These are phyloP conservation scores for Calephelis nemesis DNA, from an alignment of 1,140 invertebrate genomes.

Conservation along the genomic window DNA sequence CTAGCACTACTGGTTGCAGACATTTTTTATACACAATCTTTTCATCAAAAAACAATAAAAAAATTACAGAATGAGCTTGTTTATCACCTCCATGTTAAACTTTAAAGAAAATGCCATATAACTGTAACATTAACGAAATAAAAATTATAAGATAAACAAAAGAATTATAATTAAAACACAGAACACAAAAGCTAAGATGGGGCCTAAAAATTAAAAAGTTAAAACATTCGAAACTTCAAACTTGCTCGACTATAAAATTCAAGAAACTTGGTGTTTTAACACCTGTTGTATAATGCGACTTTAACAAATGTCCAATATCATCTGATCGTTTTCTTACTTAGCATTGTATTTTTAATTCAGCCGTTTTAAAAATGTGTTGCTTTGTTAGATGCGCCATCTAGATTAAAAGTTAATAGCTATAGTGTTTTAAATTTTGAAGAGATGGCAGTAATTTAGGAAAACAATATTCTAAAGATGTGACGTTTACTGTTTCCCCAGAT, in stretches of 20 bases:
- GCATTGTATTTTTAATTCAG: conserved; percentile 18
- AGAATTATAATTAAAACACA: neutral
- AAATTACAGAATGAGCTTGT: neutral
- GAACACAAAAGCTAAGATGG: neutral
- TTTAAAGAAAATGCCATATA: neutral
- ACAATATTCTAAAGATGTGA: no score
- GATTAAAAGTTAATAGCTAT: neutral
- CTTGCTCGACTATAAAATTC: neutral
- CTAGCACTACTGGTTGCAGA: conserved; percentile 44
- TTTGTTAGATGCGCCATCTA: conserved; percentile 23
- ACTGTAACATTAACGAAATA: no score
- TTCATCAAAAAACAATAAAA: neutral
- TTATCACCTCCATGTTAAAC: neutral
- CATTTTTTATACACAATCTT: conserved; percentile 36
- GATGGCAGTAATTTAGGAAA: conserved; percentile 2
- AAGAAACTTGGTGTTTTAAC: conserved; percentile 24
- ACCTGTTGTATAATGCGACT: conserved; percentile 40
- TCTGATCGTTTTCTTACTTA: no score
- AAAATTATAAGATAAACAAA: no score
- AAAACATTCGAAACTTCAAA: neutral
- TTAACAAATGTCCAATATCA: conserved; percentile 21
- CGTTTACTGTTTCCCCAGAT: no score
- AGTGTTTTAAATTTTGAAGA: neutral
- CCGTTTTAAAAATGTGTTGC: conserved; percentile 12
- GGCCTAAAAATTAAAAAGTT: neutral